Evolutionary conservation across 2,888 invertebrate genomes (phyloP).

Genomic region (Dynastes hyllus): DNA sequence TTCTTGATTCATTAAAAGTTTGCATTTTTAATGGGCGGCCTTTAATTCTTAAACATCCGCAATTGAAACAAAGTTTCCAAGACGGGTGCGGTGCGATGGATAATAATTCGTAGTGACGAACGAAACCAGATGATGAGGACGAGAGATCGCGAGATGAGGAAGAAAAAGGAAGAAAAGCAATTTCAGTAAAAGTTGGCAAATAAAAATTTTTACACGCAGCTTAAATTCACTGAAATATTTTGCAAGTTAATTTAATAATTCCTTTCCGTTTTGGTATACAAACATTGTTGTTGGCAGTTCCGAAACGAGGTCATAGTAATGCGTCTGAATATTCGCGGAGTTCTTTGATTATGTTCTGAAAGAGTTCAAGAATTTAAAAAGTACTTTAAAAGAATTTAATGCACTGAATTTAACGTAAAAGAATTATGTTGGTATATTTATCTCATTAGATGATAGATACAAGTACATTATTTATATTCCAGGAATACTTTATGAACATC

Average conservation of each 20-base stretch:
- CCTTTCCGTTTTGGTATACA: slow-evolving; percentile 13
- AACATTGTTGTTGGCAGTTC: slow-evolving; percentile 21
- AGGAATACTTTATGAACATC: too few relatives aligned
- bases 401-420: too few relatives aligned
- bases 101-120: slow-evolving; percentile 40
- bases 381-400: background rate
- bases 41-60: slow-evolving; percentile 51
- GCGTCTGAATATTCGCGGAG: background rate
- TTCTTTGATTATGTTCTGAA: slow-evolving; percentile 1
- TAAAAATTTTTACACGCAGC: slow-evolving; percentile 35
- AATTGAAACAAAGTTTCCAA: slow-evolving; percentile 42
- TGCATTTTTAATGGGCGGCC: slow-evolving; percentile 51
- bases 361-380: background rate
- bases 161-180: slow-evolving; percentile 7
- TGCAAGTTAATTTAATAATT: slow-evolving; percentile 41
- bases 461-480: too few relatives aligned
- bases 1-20: slow-evolving; percentile 60
- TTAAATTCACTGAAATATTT: slow-evolving; percentile 30
- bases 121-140: slow-evolving; percentile 35
- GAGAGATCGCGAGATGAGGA: slow-evolving; percentile 12
- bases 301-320: background rate
- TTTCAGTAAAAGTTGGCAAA: slow-evolving; percentile 36
- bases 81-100: slow-evolving; percentile 16
- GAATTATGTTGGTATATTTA: too few relatives aligned
- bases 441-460: too few relatives aligned